Conservation (phyloP, 2,888 invertebrate species). For the Drosophila ustulata region DNA sequence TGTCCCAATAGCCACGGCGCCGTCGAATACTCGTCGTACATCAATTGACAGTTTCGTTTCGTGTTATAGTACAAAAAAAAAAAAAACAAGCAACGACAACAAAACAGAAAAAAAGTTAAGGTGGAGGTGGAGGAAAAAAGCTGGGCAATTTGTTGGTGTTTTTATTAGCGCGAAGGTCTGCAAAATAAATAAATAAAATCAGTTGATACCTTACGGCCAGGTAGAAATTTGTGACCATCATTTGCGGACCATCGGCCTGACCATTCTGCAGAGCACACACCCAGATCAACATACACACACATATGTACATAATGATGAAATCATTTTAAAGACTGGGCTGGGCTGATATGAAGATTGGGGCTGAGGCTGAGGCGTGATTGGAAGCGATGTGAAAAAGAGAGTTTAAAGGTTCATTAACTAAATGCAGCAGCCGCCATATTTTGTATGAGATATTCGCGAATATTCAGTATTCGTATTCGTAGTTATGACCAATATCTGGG, state of each 20-base stretch:
- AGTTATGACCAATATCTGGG: slow-evolving; percentile 51
- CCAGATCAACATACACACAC: slow-evolving; percentile 33
- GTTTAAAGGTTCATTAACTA: slow-evolving; percentile 71
- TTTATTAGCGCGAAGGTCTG: slow-evolving; percentile 74
- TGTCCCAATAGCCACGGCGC: slow-evolving; percentile 59
- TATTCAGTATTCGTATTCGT: background rate
- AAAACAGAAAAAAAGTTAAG: slow-evolving; percentile 4
- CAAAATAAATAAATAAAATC: slow-evolving; percentile 42
- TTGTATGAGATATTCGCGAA: slow-evolving; percentile 14
- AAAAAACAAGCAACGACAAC: slow-evolving; percentile 3
- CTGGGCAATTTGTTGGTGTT: slow-evolving; percentile 61
- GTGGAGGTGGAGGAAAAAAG: slow-evolving; percentile 18
- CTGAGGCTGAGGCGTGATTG: slow-evolving; percentile 18
- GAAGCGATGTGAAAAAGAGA: slow-evolving; percentile 58
- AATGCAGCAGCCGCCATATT: slow-evolving; percentile 62
- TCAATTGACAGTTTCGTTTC: slow-evolving; percentile 78
- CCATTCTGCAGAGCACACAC: slow-evolving; percentile 71
- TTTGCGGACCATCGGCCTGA: slow-evolving; percentile 54
- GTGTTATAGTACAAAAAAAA: slow-evolving; percentile 57
- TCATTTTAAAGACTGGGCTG: slow-evolving; percentile 21
- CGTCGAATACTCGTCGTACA: slow-evolving; percentile 60
- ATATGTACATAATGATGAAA: slow-evolving; percentile 16
- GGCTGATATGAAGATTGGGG: slow-evolving; percentile 9
- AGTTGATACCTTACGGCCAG: slow-evolving; percentile 39
- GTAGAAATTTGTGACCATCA: slow-evolving; percentile 63